Evolutionary conservation across 2,797 vertebrate species (phyloP).

Genomic region (Caiman crocodilus): DNA sequence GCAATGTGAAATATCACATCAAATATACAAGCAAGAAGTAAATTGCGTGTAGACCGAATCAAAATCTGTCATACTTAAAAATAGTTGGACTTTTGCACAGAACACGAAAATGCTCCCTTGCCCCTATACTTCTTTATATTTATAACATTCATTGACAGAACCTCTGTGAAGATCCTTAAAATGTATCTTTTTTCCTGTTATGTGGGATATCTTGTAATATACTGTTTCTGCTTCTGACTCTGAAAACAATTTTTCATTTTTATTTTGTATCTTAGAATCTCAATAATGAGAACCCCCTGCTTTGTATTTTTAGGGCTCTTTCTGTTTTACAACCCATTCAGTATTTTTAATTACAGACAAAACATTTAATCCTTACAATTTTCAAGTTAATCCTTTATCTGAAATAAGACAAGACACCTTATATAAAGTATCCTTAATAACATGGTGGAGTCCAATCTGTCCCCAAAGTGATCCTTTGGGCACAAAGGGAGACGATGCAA

Average conservation of each 20-base stretch:
- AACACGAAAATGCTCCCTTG: neutral
- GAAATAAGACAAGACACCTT: neutral
- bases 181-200: neutral
- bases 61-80: neutral
- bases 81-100: neutral
- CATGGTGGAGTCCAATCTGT: neutral
- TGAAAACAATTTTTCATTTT: neutral
- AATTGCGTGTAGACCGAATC: neutral
- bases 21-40: neutral
- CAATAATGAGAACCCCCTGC: neutral
- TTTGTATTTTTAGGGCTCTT: neutral
- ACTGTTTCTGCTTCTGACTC: neutral
- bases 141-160: neutral
- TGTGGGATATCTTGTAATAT: neutral
- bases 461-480: too few species aligned
- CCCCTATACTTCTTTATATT: neutral
- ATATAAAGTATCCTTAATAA: neutral
- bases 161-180: neutral
- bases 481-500: too few species aligned
- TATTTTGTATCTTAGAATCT: neutral
- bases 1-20: neutral
- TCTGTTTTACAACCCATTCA: neutral
- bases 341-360: constrained; percentile 10
- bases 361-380: neutral
- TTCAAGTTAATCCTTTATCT: neutral